Evolutionary conservation across 2,797 vertebrate species (phyloP).

Genomic region (Pantherophis alleghaniensis): DNA sequence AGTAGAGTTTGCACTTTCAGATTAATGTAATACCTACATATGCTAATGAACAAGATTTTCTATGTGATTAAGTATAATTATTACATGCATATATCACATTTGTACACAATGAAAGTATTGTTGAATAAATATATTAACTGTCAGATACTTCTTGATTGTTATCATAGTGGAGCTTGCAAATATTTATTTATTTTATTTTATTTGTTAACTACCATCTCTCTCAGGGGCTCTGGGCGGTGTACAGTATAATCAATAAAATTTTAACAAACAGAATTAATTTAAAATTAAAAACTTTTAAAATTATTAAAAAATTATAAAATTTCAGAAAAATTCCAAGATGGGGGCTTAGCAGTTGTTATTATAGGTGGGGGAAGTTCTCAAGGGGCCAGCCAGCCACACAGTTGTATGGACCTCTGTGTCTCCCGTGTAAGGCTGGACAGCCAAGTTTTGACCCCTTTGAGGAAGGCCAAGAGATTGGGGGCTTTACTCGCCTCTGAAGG

Average conservation of each 20-base stretch:
- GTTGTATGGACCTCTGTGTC: not conserved
- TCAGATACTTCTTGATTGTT: not conserved
- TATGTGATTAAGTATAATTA: not conserved
- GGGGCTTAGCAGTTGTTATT: not conserved
- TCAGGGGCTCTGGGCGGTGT: not conserved
- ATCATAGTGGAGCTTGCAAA: not conserved
- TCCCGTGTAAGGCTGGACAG: not conserved
- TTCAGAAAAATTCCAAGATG: not conserved
- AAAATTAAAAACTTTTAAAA: not conserved
- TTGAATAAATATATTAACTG: not conserved
- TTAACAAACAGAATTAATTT: not conserved
- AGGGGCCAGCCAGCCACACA: not conserved
- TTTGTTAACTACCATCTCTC: not conserved
- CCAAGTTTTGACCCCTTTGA: not conserved
- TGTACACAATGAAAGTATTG: not conserved
- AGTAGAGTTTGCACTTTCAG: not conserved
- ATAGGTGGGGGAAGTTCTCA: not conserved
- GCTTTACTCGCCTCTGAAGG: not conserved
- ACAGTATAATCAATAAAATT: not conserved
- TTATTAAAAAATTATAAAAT: not conserved
- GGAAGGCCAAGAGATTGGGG: not conserved
- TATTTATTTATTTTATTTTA: not conserved
- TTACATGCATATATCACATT: not conserved
- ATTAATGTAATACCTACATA: not conserved
- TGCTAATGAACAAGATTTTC: not conserved